phyloP scores from a whole-genome alignment of 1,140 invertebrate genomes.

The Eulimnadia texana region DNA sequence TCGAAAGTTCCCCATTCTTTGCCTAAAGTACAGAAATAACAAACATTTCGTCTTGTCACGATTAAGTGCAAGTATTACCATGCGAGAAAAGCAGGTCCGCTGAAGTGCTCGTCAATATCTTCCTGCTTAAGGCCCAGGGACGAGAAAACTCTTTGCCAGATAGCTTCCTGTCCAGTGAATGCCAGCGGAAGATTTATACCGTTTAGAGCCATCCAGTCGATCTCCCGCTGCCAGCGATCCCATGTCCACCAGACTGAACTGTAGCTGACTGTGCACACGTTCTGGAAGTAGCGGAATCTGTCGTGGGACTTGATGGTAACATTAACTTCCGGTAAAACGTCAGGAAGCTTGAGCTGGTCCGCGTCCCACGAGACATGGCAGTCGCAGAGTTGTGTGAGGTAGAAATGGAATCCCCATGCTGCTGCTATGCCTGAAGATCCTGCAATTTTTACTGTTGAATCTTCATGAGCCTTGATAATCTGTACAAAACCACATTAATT shows the following conservation, averaged over 20 bases:
- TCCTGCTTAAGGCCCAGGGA: constrained; percentile 52
- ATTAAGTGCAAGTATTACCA: too few relatives aligned
- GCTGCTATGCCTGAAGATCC: constrained; percentile 65
- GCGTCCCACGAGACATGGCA: constrained; percentile 76
- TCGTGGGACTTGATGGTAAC: constrained; percentile 44
- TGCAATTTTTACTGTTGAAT: too few relatives aligned
- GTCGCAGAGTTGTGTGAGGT: constrained; percentile 66
- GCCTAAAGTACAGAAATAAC: constrained; percentile 40
- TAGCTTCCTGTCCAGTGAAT: constrained; percentile 73
- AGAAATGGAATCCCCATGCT: constrained; percentile 74
- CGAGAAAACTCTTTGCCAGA: constrained; percentile 64
- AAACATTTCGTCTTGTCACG: too few relatives aligned
- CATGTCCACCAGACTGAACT: constrained; percentile 83
- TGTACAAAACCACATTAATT: too few relatives aligned
- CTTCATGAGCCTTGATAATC: too few relatives aligned
- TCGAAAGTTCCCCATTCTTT: constrained; percentile 85
- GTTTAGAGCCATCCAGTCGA: constrained; percentile 93
- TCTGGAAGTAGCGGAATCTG: constrained; percentile 83
- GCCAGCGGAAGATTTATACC: constrained; percentile 82
- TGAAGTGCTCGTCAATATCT: constrained; percentile 69
- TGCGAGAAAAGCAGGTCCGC: constrained; percentile 86
- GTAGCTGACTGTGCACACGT: constrained; percentile 85
- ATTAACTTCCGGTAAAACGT: constrained; percentile 41
- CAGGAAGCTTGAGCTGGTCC: constrained; percentile 40
- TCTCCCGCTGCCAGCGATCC: constrained; percentile 65